A percentile compares a stretch with the other conserved stretches of the same genome.
These are phyloP conservation scores for Agrochola lychnidis DNA, from an alignment of 2,888 invertebrate genomes.

Conservation along the genomic window DNA sequence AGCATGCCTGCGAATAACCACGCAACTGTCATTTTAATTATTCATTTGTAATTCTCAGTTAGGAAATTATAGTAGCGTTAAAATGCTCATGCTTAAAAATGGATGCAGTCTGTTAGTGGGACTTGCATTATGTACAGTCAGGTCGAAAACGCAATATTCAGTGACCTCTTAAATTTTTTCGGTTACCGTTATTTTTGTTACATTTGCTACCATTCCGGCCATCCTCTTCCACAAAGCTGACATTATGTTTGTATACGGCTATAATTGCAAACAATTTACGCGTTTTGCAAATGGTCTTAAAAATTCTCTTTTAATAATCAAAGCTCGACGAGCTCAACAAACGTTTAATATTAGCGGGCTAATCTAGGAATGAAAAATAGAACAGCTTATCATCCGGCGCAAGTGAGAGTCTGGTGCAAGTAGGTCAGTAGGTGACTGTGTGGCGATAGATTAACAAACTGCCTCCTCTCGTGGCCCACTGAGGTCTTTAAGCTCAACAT, in stretches of 20 bases:
- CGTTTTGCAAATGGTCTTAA: neutral
- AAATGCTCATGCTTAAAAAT: constrained; percentile 59
- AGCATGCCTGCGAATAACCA: constrained; percentile 63
- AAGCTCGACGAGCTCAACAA: constrained; percentile 8
- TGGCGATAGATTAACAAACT: constrained; percentile 67
- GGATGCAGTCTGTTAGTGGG: constrained; percentile 38
- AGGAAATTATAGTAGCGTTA: constrained; percentile 58
- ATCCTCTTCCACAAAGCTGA: neutral
- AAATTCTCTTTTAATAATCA: constrained; percentile 5
- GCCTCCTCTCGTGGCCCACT: constrained; percentile 51
- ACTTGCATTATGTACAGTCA: constrained; percentile 43
- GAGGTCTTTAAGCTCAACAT: constrained; percentile 58
- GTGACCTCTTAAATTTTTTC: constrained; percentile 34
- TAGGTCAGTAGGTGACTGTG: constrained; percentile 65
- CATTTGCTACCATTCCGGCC: neutral
- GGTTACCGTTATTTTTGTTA: constrained; percentile 15
- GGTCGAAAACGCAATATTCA: constrained; percentile 50
- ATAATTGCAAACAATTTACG: constrained; percentile 7
- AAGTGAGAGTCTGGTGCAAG: constrained; percentile 60
- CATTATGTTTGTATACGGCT: neutral
- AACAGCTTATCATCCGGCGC: constrained; percentile 60
- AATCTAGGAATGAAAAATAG: constrained; percentile 64
- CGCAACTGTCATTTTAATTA: constrained; percentile 68
- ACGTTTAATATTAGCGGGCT: constrained; percentile 43
- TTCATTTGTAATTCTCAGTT: constrained; percentile 66